These are phyloP conservation scores for Drosophila kepulauana DNA, from an alignment of 1,140 invertebrate species.

Conservation along the genomic window DNA sequence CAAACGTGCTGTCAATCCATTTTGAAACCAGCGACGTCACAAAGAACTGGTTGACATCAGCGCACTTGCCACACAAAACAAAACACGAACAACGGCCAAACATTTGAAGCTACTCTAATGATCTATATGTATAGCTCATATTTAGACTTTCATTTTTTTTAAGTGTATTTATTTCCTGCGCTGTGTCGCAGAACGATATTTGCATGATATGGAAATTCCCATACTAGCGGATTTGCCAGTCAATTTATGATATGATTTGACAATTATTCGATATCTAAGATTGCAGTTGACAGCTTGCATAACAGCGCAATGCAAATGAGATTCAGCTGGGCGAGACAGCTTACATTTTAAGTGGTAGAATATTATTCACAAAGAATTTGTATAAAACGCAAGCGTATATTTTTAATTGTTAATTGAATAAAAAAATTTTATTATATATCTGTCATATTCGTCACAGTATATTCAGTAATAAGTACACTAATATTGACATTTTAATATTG, in stretches of 20 bases:
- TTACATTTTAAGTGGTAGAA: no score
- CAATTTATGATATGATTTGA: constrained; percentile 22
- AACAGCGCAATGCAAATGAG: neutral
- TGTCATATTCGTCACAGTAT: no score
- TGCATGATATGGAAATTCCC: constrained; percentile 27
- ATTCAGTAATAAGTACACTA: no score
- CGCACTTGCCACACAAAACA: neutral
- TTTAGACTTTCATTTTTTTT: neutral
- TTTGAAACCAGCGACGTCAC: constrained; percentile 26
- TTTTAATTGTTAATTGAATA: no score
- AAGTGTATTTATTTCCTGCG: constrained; percentile 11
- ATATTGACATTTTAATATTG: no score
- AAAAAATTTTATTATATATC: no score
- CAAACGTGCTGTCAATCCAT: neutral
- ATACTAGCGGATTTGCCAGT: constrained; percentile 1
- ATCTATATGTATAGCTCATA: neutral
- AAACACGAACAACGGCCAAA: constrained; percentile 11
- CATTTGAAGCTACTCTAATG: neutral
- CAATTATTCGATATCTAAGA: neutral
- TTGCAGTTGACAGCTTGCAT: constrained; percentile 14
- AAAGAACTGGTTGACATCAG: constrained; percentile 45
- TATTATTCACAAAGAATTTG: no score
- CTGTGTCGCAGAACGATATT: neutral
- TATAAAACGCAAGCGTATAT: no score
- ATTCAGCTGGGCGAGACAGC: neutral